Base-by-base conservation (phyloP, 2,113 vertebrate species). In the Nothocercus julius region DNA sequence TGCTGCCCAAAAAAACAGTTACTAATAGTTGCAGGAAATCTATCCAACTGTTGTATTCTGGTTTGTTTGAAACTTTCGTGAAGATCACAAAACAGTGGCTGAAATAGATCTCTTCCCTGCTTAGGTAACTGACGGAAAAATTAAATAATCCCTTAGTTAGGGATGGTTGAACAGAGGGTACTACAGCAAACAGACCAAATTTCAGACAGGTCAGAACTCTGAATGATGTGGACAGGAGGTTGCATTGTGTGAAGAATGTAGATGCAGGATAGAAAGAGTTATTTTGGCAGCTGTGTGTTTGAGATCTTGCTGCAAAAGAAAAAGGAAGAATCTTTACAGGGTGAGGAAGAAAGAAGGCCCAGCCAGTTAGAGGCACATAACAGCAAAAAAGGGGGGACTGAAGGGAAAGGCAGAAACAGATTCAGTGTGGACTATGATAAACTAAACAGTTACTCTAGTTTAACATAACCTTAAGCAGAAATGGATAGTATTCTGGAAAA, bases 241-340 rank as follows among this genome's bases (percentile, higher is more conserved):
- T 93, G 74, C 45, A 59, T 66, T 45, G 66, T 54, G 69, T 63
- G 69, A 87, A 81, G 69, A 91, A 67, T 59, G 69, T 7, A 67
- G 95, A 82, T 54, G 80, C 82, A 92, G 92, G 64, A 81, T 92
- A 94, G 82, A 45, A 74, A 81, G 75, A 87, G 94, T 73, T 88
- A 77, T 90, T 92, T 84, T 72, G 80, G 76, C 95, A 93, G 92
- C 86, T 95, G 73, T 85, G 73, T 63, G 54, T 62, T 93, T 83
- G 76, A 95, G 80, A 70, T 76, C 28, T 58, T 91, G 87, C 49
- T 94, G 87, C n/a, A 87, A 90, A 95, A 49, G 96, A 96, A 47
- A 96, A 96, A 95, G 93, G 92, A 95, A 94, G 95, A 96, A 77
- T 90, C 80, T 84, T 85, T 59, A 90, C 73, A 96, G 76, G 85